Conservation (phyloP, 2,113 vertebrate genomes). For the Antechinus flavipes region DNA sequence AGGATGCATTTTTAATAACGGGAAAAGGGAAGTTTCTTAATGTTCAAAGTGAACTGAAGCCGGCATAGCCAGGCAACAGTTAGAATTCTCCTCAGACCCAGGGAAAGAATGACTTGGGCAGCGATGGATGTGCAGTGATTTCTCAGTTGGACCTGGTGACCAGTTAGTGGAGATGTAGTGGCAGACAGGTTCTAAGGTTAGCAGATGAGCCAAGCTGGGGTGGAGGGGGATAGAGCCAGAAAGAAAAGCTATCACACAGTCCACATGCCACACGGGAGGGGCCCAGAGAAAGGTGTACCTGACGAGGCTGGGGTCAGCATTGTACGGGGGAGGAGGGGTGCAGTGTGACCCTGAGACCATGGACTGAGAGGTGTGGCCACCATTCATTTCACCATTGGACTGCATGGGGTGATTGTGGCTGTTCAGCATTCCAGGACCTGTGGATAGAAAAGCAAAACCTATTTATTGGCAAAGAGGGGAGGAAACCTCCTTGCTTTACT, state of each 20-base stretch:
- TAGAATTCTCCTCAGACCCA: not conserved
- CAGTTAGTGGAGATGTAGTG: conserved; percentile 54
- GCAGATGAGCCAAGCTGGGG: not conserved
- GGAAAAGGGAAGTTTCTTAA: not conserved
- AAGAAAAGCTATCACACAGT: not conserved
- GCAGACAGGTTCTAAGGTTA: conserved; percentile 44
- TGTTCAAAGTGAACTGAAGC: not conserved
- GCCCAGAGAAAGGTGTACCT: conserved; percentile 84
- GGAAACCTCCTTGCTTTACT: not conserved
- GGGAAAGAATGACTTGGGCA: not conserved
- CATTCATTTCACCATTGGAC: conserved; percentile 93
- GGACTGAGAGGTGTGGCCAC: conserved; percentile 91
- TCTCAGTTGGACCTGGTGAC: conserved; percentile 65
- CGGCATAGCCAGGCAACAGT: not conserved
- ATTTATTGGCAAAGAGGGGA: not conserved
- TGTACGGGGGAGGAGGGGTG: conserved; percentile 96
- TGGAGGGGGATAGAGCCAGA: conserved; percentile 30
- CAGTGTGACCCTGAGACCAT: conserved; percentile 96
- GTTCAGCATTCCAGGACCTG: conserved; percentile 92
- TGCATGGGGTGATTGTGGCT: conserved; percentile 93
- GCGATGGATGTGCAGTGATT: conserved; percentile 15
- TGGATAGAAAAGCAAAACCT: not conserved
- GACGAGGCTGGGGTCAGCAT: conserved; percentile 96
- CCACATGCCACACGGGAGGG: not conserved
- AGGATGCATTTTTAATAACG: not conserved